These are phyloP conservation scores for Atopsyche davidsoni DNA, from an alignment of 1,140 invertebrate genomes.

Conservation along the genomic window DNA sequence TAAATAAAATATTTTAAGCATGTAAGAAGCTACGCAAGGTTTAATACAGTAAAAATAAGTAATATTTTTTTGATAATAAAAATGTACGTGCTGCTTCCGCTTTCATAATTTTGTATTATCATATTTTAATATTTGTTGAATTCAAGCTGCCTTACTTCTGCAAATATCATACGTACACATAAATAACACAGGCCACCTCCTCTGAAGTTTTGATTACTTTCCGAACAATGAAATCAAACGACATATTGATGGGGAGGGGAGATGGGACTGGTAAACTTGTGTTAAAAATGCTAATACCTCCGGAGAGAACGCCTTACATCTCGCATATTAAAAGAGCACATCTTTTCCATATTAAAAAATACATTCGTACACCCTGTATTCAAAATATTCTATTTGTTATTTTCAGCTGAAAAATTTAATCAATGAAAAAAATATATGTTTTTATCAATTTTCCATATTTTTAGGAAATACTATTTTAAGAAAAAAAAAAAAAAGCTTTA, in stretches of 20 bases:
- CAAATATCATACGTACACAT: too few species aligned
- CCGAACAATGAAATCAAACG: conserved; percentile 24
- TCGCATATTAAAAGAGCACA: too few species aligned
- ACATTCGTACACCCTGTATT: too few species aligned
- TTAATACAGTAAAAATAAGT: too few species aligned
- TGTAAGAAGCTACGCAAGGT: too few species aligned
- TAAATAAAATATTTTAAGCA: too few species aligned
- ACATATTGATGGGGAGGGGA: conserved; percentile 22
- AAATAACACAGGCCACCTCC: conserved; percentile 1
- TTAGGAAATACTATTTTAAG: not conserved
- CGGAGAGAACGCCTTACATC: too few species aligned
- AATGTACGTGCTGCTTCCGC: not conserved
- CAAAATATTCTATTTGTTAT: not conserved
- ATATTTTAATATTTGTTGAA: not conserved
- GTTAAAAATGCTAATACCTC: too few species aligned
- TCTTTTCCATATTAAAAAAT: not conserved
- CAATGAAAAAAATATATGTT: not conserved
- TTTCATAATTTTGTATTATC: not conserved
- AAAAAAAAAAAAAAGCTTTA: too few species aligned
- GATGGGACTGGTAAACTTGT: conserved; percentile 4
- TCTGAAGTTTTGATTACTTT: conserved; percentile 25
- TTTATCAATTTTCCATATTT: not conserved
- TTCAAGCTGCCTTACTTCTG: not conserved
- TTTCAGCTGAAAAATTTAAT: not conserved
- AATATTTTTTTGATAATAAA: not conserved